Evolutionary conservation across 2,888 invertebrate genomes (phyloP), one percentile per base, ranked within the genome.

Genomic region (Iselma pallidipennis): DNA sequence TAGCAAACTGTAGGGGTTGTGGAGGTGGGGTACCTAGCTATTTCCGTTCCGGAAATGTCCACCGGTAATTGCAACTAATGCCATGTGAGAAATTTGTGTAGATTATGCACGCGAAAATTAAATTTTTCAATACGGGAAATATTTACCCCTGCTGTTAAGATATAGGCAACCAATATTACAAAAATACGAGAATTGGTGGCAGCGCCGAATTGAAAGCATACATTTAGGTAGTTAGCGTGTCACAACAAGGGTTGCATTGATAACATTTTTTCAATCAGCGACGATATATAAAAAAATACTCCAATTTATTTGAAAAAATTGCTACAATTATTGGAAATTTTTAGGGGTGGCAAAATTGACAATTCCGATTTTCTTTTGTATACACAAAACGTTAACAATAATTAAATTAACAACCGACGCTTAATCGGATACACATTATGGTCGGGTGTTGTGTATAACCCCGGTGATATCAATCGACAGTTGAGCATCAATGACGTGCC

Each of bases 21-120:
- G 21, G 42, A 19, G 42, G 21, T 42, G 68, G 74, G 76, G 76
- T 71, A 76, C 73, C 42, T 67, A 73, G 76, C 77, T 79, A 80
- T 79, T 81, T 81, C 81, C 81, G 78, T 65, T 67, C 71, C 78
- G 81, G 81, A 81, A 75, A 78, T 80, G 77, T 76, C 72, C 74
- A 75, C 80, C 80, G 80, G 80, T 81, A 81, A 81, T 81, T 81
- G 80, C 79, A 77, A 78, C 74, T 79, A 80, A 80, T 77, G 76
- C 78, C 77, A 77, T 73, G 79, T 76, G 74, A 75, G 75, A 67
- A 76, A 71, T 71, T 71, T 69, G 66, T 61, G 4, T 26, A 49
- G 26, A 28, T 49, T 28, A 28, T 45, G 52, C 61, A 64, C 50
- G 53, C 61, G 55, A 63, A 63, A 55, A 55, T 52, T 55, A 57